Percentiles rank a stretch among this genome's conserved stretches.
These are phyloP conservation scores for Gymnosoma rotundatum DNA, from an alignment of 2,888 invertebrate species.

Conservation along the genomic window DNA sequence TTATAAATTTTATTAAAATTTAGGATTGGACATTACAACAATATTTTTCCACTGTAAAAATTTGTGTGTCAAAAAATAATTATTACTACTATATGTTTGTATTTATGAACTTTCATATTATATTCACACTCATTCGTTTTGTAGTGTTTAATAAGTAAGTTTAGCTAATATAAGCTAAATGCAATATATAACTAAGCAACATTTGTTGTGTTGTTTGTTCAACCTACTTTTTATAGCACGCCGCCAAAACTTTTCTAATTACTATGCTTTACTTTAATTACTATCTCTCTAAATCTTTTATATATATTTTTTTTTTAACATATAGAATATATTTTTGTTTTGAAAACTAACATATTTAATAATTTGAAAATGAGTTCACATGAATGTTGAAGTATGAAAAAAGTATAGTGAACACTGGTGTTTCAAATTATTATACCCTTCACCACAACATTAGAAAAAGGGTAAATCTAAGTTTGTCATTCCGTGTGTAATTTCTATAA, in stretches of 20 bases:
- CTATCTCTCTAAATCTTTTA: slow-evolving; percentile 19
- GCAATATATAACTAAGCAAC: slow-evolving; percentile 42
- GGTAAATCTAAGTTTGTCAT: no score
- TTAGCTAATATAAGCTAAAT: slow-evolving; percentile 31
- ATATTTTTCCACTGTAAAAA: background rate
- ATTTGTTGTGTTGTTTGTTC: slow-evolving; percentile 40
- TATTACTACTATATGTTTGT: background rate
- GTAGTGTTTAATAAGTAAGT: slow-evolving; percentile 17
- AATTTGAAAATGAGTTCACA: slow-evolving; percentile 43
- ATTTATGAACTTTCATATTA: background rate
- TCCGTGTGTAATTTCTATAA: no score
- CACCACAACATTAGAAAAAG: no score
- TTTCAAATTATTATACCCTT: slow-evolving; percentile 33
- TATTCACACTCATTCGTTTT: background rate
- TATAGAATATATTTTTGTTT: background rate
- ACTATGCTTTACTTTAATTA: slow-evolving; percentile 36
- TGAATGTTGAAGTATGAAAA: slow-evolving; percentile 23
- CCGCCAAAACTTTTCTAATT: slow-evolving; percentile 64
- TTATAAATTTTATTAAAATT: no score
- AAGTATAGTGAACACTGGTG: slow-evolving; percentile 15
- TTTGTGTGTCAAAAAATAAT: background rate
- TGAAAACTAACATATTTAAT: slow-evolving; percentile 21
- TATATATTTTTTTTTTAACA: background rate
- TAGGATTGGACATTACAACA: no score
- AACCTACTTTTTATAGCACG: slow-evolving; percentile 39